Evolutionary conservation across 2,888 invertebrate species (phyloP).

Genomic region (Noctua comes): DNA sequence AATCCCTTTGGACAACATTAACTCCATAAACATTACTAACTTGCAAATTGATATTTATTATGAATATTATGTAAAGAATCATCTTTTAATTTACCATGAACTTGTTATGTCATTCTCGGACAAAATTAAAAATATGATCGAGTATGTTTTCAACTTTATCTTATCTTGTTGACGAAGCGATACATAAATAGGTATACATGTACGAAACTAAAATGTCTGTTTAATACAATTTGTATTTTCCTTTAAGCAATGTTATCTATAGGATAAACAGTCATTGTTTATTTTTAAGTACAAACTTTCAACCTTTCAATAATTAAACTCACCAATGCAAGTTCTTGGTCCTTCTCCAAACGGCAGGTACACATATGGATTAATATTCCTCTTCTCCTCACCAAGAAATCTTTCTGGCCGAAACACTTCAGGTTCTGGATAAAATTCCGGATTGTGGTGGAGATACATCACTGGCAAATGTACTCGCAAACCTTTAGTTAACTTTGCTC

Average conservation of each 20-base stretch:
- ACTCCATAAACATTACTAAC: background rate
- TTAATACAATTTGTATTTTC: no score
- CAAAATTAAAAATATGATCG: background rate
- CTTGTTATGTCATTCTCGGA: background rate
- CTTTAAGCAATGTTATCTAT: background rate
- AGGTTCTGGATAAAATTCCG: conserved; percentile 73
- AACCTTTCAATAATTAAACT: conserved; percentile 11
- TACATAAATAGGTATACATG: background rate
- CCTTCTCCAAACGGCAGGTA: conserved; percentile 78
- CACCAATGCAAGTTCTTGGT: conserved; percentile 75
- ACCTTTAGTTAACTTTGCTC: conserved; percentile 69
- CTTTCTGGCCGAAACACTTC: conserved; percentile 74
- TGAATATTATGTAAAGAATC: background rate
- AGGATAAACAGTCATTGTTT: background rate
- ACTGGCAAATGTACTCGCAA: conserved; percentile 74
- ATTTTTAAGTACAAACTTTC: background rate
- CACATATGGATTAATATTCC: conserved; percentile 68
- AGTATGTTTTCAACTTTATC: background rate
- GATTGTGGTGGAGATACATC: conserved; percentile 71
- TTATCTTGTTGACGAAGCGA: background rate
- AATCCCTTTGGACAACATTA: background rate
- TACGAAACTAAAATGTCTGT: background rate
- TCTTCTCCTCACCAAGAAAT: conserved; percentile 70
- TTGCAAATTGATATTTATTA: background rate
- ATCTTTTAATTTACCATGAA: background rate